Evolutionary conservation across 2,888 invertebrate genomes (phyloP), one percentile per base, ranked within the genome.

Genomic region (Orchesella flavescens): DNA sequence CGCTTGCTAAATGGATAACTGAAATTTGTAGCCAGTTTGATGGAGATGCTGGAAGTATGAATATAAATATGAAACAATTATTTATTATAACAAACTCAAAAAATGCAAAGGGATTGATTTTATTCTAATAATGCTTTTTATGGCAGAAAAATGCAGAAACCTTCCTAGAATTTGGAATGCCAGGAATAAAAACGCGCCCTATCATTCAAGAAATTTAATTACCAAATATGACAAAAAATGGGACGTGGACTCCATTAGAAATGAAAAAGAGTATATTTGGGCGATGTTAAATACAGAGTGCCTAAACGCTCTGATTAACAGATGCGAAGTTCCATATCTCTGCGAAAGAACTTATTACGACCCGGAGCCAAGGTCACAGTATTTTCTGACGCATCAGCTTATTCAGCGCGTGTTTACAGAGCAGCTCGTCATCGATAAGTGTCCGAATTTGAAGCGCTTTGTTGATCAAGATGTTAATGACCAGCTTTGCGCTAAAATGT

Each of bases 401-500:
- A 44, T 74, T 13, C 49, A 63, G 10, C 3, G 61, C 2, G 43
- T 21, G 7, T n/a, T 63, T 3, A 46, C 61, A 1, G 63, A 63
- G 44, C 15, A 24, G 61, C 61, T 10, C n/a, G n/a, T n/a, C 15
- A 49, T 17, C 23, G 61, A 21, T 4, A 12, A 21, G 2, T 17
- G 13, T 17, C 61, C 13, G 2, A 9, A 4, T 17, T 19, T 21
- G 61, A 49, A 63, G 23, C 17, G 46, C 10, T 63, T 63, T 10
- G 19, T 49, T 46, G 63, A 74, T 21, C 46, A n/a, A 9, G 74
- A 63, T 34, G 23, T 74, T 0, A 63, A 73, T 13, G 59, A 80
- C 24, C 43, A 19, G 2, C 53, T 86, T n/a, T 86, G 86, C 65
- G 72, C 68, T 2, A 71, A 83, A 69, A 83, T 85, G 24, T 86